These are phyloP conservation scores for Drosophila pseudoobscura DNA, from an alignment of 1,140 invertebrate species.

Conservation along the genomic window DNA sequence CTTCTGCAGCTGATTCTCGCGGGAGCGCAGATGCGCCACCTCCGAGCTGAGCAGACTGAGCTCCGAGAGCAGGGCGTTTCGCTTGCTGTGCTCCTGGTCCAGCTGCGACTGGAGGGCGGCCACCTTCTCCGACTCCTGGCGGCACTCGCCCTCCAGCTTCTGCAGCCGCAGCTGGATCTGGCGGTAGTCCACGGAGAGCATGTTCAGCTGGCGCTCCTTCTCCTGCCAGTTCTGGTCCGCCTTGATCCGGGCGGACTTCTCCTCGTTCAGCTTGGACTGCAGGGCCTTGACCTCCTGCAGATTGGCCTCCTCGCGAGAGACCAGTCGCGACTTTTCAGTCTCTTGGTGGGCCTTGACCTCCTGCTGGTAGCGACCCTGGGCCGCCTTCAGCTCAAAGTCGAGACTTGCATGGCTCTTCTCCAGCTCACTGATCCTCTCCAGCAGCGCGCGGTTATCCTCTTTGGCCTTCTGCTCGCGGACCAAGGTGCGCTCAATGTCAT, in stretches of 20 bases:
- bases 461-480: conserved; percentile 89
- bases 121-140: conserved; percentile 93
- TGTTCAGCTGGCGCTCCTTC: conserved; percentile 96
- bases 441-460: conserved; percentile 90
- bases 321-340: conserved; percentile 91
- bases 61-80: conserved; percentile 89
- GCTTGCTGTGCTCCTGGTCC: conserved; percentile 92
- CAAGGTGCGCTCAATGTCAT: conserved; percentile 89
- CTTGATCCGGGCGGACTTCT: conserved; percentile 92
- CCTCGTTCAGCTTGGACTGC: conserved; percentile 95
- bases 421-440: conserved; percentile 91
- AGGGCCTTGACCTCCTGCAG: conserved; percentile 93
- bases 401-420: conserved; percentile 95
- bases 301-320: conserved; percentile 95
- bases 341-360: conserved; percentile 95
- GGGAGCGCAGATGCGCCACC: conserved; percentile 88
- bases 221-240: conserved; percentile 93
- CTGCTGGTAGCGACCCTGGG: conserved; percentile 94
- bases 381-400: conserved; percentile 93
- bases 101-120: conserved; percentile 92
- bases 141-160: conserved; percentile 94
- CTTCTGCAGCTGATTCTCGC: conserved; percentile 89
- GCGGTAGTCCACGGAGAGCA: conserved; percentile 95
- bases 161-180: conserved; percentile 95
- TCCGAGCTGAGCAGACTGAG: conserved; percentile 89